Conservation (phyloP, 2,113 vertebrate genomes). For the Nyctibius bracteatus region DNA sequence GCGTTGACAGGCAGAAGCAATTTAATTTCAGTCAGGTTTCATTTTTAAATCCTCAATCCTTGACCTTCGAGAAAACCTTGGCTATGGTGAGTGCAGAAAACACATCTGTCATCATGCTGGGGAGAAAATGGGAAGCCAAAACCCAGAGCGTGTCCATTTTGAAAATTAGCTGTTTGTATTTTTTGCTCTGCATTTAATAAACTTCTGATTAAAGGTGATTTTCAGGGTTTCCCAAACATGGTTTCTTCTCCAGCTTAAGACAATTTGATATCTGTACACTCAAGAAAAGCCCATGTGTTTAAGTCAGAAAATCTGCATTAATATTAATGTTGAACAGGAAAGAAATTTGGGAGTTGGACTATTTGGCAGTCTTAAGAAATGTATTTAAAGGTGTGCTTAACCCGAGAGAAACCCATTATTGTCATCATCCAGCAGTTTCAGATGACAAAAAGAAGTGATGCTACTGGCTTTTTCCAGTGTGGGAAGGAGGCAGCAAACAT, state of each 20-base stretch:
- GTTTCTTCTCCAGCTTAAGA: slow-evolving; percentile 15
- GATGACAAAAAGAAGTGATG: background rate
- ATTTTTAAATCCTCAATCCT: slow-evolving; percentile 8
- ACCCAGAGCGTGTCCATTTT: background rate
- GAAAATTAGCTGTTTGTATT: slow-evolving; percentile 5
- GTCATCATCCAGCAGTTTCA: background rate
- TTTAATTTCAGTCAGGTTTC: background rate
- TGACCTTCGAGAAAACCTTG: background rate
- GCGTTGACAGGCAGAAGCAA: background rate
- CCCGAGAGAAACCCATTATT: background rate
- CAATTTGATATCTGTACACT: background rate
- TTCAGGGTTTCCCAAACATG: background rate
- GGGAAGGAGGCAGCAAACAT: background rate
- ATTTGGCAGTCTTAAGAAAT: background rate
- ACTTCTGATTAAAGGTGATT: slow-evolving; percentile 21
- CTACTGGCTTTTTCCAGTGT: background rate
- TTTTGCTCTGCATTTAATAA: slow-evolving; percentile 27
- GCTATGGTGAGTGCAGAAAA: background rate
- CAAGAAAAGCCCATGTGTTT: background rate
- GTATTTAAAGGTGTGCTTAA: background rate
- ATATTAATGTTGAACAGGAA: slow-evolving; percentile 14
- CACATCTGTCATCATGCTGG: background rate
- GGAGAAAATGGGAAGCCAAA: background rate
- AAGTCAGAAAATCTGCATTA: slow-evolving; percentile 33
- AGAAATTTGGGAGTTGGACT: background rate